Conservation (phyloP, 2,113 vertebrate genomes). For the Anseranas semipalmata region DNA sequence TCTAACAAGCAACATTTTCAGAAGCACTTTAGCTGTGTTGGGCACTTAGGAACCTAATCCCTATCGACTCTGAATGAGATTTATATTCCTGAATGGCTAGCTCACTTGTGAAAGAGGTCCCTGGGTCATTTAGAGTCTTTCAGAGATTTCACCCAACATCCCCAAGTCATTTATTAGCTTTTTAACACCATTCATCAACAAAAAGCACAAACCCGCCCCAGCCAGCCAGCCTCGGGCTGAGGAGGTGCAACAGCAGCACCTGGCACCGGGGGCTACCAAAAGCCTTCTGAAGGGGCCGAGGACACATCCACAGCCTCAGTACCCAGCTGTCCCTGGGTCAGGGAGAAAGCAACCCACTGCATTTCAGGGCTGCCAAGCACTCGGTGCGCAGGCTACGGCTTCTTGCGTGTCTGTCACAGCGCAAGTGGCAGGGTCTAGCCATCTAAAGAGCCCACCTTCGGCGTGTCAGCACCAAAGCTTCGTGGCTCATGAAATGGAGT, state of each 20-base stretch:
- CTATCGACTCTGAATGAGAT: conserved; percentile 33
- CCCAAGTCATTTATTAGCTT: not conserved
- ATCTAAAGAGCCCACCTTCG: rapidly evolving
- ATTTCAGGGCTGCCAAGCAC: rapidly evolving
- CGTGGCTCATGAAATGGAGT: not conserved
- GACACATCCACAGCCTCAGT: too few species aligned
- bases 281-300: not conserved
- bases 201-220: not conserved
- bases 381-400: rapidly evolving
- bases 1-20: not conserved
- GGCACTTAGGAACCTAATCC: conserved; percentile 47
- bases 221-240: rapidly evolving
- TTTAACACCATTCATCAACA: not conserved
- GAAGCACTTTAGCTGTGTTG: conserved; percentile 14
- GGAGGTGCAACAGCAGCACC: not conserved
- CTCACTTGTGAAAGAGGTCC: not conserved
- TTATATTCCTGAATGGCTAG: not conserved
- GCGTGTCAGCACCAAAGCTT: not conserved
- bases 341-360: rapidly evolving
- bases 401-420: rapidly evolving
- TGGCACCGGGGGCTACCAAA: not conserved
- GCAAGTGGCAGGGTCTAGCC: rapidly evolving
- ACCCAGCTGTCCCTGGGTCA: too few species aligned
- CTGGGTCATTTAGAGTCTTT: not conserved
- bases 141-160: not conserved